phyloP scores from a whole-genome alignment of 2,113 vertebrate genomes.

The Centrocercus urophasianus region DNA sequence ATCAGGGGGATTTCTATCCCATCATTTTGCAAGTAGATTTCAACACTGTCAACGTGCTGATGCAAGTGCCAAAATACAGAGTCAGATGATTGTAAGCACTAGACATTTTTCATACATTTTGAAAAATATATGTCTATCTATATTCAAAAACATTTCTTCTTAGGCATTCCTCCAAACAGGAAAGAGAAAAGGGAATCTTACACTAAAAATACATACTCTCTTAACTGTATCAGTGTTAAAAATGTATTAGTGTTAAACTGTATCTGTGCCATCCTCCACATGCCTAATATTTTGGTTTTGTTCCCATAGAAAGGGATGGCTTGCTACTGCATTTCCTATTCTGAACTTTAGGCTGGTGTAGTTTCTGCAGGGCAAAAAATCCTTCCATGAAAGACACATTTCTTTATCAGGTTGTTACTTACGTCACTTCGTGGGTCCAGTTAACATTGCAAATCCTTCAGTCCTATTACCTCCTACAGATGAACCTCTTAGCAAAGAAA shows the following conservation, averaged over 20 bases:
- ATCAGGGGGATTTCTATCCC: background rate
- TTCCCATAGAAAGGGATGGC: background rate
- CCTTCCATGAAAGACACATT: background rate
- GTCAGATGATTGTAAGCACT: background rate
- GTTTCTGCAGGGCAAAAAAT: background rate
- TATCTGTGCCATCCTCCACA: background rate
- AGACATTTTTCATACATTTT: background rate
- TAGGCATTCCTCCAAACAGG: background rate
- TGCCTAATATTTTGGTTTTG: background rate
- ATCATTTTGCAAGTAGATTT: background rate
- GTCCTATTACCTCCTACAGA: background rate
- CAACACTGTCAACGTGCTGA: background rate
- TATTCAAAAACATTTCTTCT: background rate
- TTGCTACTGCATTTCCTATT: background rate
- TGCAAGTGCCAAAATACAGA: background rate
- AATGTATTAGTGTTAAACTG: background rate
- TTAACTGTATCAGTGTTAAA: background rate
- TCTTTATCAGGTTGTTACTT: background rate
- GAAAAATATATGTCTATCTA: background rate
- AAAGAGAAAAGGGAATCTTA: background rate
- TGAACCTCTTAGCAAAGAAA: background rate
- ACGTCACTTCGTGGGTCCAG: background rate
- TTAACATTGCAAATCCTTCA: background rate
- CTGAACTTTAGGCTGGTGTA: background rate
- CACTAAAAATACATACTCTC: background rate